These are phyloP conservation scores for Serripes groenlandicus DNA, from an alignment of 2,888 invertebrate genomes.

Conservation along the genomic window DNA sequence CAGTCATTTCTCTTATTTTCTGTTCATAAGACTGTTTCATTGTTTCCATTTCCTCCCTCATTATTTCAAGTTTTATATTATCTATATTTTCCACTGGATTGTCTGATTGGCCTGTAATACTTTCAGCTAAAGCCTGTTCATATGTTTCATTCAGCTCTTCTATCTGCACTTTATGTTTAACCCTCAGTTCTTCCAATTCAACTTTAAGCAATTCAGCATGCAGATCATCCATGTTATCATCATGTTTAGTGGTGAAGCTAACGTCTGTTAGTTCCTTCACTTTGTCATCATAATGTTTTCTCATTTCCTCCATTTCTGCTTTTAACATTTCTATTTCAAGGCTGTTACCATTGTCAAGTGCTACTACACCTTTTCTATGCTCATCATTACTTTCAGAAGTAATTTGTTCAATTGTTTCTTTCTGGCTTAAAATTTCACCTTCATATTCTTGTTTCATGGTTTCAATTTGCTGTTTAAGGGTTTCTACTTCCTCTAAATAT, in stretches of 20 bases:
- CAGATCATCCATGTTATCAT: constrained; percentile 1
- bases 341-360: background rate
- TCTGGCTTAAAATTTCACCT: background rate
- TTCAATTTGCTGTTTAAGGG: background rate
- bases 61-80: background rate
- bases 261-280: constrained; percentile 28
- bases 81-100: background rate
- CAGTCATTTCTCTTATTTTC: background rate
- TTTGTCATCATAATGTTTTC: constrained; percentile 37
- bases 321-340: constrained; percentile 40
- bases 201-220: constrained; percentile 39
- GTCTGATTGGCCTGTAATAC: background rate
- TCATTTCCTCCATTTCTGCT: constrained; percentile 51
- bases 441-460: background rate
- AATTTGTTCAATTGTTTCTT: too few species aligned
- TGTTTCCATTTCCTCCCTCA: background rate
- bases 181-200: constrained; percentile 51
- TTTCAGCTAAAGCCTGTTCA: background rate
- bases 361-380: too few species aligned
- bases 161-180: constrained; percentile 36
- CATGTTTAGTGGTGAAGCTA: constrained; percentile 3
- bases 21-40: background rate
- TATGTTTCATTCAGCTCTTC: constrained; percentile 32
- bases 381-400: too few species aligned
- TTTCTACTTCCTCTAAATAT: too few species aligned